Evolutionary conservation across 1,140 invertebrate species (phyloP).

Genomic region (Drosophila paulistorum): DNA sequence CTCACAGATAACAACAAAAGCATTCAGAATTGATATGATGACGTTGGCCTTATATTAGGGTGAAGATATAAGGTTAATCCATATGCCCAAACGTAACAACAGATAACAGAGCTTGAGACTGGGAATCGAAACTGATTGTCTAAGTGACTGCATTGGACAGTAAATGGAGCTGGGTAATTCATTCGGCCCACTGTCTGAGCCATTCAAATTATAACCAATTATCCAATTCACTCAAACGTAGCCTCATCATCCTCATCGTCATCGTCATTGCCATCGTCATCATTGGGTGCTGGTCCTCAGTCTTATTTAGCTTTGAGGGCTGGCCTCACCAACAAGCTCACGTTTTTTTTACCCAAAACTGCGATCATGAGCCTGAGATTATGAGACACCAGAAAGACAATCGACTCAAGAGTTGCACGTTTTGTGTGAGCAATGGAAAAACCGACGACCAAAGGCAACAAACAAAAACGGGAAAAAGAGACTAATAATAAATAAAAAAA

Average conservation of each 20-base stretch:
- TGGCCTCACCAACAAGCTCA: conserved; percentile 59
- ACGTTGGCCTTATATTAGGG: background rate
- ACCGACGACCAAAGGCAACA: conserved; percentile 10
- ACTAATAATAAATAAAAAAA: conserved; percentile 45
- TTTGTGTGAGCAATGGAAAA: conserved; percentile 46
- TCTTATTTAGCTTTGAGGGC: conserved; percentile 49
- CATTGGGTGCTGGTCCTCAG: conserved; percentile 23
- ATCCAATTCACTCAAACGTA: conserved; percentile 74
- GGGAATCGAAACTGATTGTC: conserved; percentile 2
- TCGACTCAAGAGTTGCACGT: conserved; percentile 50
- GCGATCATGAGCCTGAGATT: conserved; percentile 50
- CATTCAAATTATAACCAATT: conserved; percentile 68
- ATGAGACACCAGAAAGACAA: conserved; percentile 46
- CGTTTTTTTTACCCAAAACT: conserved; percentile 43
- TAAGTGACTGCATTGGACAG: background rate
- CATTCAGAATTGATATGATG: conserved; percentile 21
- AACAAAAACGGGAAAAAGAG: background rate
- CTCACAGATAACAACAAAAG: conserved; percentile 42
- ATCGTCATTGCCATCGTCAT: conserved; percentile 18
- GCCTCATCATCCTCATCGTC: conserved; percentile 34
- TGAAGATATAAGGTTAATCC: conserved; percentile 5
- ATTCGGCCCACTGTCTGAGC: conserved; percentile 36
- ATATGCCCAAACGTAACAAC: conserved; percentile 9
- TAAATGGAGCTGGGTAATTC: conserved; percentile 6
- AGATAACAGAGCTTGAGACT: conserved; percentile 23